Base-by-base conservation (phyloP, 2,797 vertebrate species). In the Halcyon leucocephala region DNA sequence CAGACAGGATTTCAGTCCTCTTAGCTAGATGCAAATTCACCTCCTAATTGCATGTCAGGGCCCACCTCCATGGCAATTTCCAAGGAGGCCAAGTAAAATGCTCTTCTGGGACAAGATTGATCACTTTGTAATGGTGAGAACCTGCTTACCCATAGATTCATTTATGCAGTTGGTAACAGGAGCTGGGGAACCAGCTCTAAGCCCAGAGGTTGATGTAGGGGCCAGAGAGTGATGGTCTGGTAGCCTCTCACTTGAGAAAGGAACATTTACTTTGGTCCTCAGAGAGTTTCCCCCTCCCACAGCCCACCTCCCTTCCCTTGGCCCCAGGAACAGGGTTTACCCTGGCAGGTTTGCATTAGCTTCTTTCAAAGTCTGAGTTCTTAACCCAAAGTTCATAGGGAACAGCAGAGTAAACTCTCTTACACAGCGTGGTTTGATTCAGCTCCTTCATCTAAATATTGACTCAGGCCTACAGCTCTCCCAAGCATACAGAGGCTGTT, bases 401-500 rank as follows among this genome's bases (percentile, higher is more conserved):
- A 93, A 72, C 86, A 22, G 0, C 93, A 95, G 81, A 93, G 72
- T 67, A 95, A 96, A 93, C 55, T 92, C 86, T 42, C 21, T 87
- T 87, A 81, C 91, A 91, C 85, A 91, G 67, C 0, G 1, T 0
- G 14, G 79, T 80, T 88, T 95, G 83, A 94, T 76, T 93, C 93
- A 76, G 87, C 81, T 92, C 89, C 70, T 72, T 90, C 67, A 0
- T 96, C 89, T 94, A 97, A 97, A 97, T 96, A 92, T 86, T 94
- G 95, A 83, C 93, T 89, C 90, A 95, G 91, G 82, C 39, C 73
- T 91, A 64, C 64, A 60, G 70, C 88, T 97, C 86, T 89, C 74
- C 77, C 1, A 2, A 84, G 93, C 70, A 97, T 94, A 97, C 93
- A 98, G 89, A 95, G 88, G 69, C 62, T 76, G 89, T 94, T 96